A percentile compares a stretch with the other conserved stretches of the same genome.
Evolutionary conservation across 1,140 invertebrate genomes (phyloP).

Genomic region (Drosophila pseudoobscura): DNA sequence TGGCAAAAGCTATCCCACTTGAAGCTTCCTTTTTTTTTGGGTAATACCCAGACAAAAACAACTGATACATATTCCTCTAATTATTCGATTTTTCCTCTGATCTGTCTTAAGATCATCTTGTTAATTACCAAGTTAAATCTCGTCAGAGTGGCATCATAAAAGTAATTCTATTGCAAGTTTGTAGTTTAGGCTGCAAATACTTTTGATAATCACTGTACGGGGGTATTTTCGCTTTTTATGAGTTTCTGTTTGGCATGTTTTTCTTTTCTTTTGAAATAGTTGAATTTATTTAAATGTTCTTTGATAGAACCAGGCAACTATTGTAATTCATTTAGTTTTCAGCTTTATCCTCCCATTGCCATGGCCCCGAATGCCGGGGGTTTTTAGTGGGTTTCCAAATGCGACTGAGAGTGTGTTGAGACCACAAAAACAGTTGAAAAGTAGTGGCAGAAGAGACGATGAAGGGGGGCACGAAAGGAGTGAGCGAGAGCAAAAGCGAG

Average conservation of each 20-base stretch:
- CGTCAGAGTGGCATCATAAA: not conserved
- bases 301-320: constrained; percentile 8
- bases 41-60: too few relatives aligned
- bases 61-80: too few relatives aligned
- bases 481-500: constrained; percentile 18
- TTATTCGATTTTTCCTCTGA: too few relatives aligned
- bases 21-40: too few relatives aligned
- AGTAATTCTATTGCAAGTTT: not conserved
- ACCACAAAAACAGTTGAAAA: constrained; percentile 48
- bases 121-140: too few relatives aligned
- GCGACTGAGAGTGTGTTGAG: constrained; percentile 36
- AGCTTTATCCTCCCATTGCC: constrained; percentile 22
- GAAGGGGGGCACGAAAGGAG: constrained; percentile 8
- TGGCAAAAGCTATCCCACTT: too few relatives aligned
- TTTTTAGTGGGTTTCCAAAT: constrained; percentile 72
- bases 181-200: too few relatives aligned
- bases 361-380: constrained; percentile 35
- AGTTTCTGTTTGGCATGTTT: not conserved
- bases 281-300: too few relatives aligned
- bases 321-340: constrained; percentile 51
- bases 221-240: too few relatives aligned
- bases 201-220: too few relatives aligned
- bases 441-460: constrained; percentile 28
- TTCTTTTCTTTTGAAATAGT: constrained; percentile 7
- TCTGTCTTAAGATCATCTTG: too few relatives aligned